A percentile compares a stretch with the other conserved stretches of the same genome.
Evolutionary conservation across 2,888 invertebrate species (phyloP).

Genomic region (Nomada lathburiana): DNA sequence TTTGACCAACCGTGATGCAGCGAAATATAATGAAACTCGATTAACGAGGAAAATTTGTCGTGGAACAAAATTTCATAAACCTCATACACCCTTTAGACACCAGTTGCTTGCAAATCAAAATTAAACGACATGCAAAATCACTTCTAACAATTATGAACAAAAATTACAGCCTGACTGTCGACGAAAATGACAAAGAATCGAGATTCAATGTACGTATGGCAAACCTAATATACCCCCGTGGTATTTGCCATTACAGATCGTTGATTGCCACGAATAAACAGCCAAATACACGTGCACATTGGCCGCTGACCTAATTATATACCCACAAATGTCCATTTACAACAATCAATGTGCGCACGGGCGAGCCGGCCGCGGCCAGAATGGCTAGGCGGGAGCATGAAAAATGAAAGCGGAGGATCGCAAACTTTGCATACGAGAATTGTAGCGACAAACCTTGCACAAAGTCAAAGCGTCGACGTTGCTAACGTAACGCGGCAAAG

Average conservation of each 20-base stretch:
- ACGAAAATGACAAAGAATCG: too few species aligned
- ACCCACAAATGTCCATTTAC: conserved; percentile 1
- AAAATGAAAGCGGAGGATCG: conserved; percentile 17
- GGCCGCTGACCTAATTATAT: conserved; percentile 4
- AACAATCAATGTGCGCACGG: not conserved
- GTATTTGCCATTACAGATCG: not conserved
- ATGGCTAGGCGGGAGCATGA: not conserved
- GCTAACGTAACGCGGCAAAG: conserved; percentile 3
- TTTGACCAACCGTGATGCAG: not conserved
- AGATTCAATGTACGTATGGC: too few species aligned
- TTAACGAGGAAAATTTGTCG: conserved; percentile 15
- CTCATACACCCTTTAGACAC: too few species aligned
- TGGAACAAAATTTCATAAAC: too few species aligned
- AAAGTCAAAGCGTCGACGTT: conserved; percentile 5
- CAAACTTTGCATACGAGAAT: conserved; percentile 16
- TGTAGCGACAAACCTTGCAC: not conserved
- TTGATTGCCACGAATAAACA: conserved; percentile 11
- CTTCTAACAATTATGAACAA: not conserved
- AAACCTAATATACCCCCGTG: too few species aligned
- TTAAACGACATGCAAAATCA: not conserved
- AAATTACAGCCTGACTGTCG: not conserved
- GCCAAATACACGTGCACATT: not conserved
- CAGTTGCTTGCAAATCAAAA: too few species aligned
- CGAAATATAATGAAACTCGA: not conserved
- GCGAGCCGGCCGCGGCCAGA: not conserved